Base-by-base conservation (phyloP, 2,888 invertebrate species). In the Phyto melanocephala region DNA sequence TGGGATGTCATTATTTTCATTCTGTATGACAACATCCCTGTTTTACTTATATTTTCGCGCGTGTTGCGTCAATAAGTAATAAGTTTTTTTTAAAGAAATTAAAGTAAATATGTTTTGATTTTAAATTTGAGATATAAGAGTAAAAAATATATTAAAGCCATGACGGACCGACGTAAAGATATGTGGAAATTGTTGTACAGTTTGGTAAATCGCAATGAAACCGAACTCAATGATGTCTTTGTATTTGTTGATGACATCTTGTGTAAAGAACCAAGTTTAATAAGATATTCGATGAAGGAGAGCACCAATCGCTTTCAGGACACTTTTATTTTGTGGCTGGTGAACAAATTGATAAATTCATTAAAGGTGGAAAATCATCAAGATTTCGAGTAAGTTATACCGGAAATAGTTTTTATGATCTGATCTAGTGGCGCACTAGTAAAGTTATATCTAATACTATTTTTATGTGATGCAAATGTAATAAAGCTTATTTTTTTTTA, bases 121-220 rank as follows among this genome's bases (percentile, higher is more conserved):
- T 0, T 5, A 62, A 37, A 24, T 20, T 54, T n/a, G n/a, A n/a
- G 6, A n/a, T 13, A n/a, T 71, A 60, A 71, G 24, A 4, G 22
- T 10, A 15, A 65, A 52, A 65, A 15, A 5, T 33, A 3, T 22
- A 28, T 60, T 37, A 13, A 37, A 20, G 54, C 10, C 15, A 85
- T 90, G 90, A 84, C 90, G n/a, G 86, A 74, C 10, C 86, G 86
- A 1, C 89, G 89, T 0, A 88, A 87, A 70, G 90, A 90, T 75
- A 90, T 90, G 86, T 90, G 90, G 90, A 88, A 88, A 54, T 83
- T 90, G 70, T 84, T 90, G 2, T 90, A 89, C 79, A 88, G 85
- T 63, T 81, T 90, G 56, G 88, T 90, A 0, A 88, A 87, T 54
- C 86, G 88, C 2, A 87, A 86, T 58, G 86, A 86, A 15, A 76